Conservation (phyloP, 2,797 vertebrate species). For the Clarias fuscus region DNA sequence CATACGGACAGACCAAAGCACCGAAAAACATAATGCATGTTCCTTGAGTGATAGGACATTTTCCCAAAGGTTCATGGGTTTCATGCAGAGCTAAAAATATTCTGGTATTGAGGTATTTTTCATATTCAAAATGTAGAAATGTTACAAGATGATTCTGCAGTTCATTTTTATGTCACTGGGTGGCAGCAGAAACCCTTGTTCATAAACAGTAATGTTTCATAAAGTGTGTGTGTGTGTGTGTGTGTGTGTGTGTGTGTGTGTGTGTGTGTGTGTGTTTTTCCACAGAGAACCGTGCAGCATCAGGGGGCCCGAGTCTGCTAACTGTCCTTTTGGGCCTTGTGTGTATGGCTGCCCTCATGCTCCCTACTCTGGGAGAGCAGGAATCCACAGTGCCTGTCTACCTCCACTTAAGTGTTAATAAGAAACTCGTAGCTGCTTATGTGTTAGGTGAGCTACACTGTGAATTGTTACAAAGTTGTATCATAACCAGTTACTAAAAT, state of each 20-base stretch:
- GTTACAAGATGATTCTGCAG: background rate
- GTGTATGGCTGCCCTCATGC: constrained; percentile 95
- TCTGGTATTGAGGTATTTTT: background rate
- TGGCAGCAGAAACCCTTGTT: constrained; percentile 57
- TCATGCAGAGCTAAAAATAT: background rate
- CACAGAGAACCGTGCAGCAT: constrained; percentile 85
- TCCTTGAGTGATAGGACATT: background rate
- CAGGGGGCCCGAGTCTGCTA: constrained; percentile 93
- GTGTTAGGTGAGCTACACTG: constrained; percentile 86
- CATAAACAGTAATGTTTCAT: background rate
- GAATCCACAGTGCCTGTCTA: constrained; percentile 99
- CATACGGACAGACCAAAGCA: no score
- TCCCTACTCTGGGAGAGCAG: constrained; percentile 94
- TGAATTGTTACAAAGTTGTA: background rate
- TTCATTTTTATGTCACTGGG: constrained; percentile 56
- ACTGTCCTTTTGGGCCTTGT: constrained; percentile 93
- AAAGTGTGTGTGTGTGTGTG: constrained; percentile 19
- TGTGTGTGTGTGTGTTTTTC: constrained; percentile 30
- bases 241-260: constrained; percentile 22
- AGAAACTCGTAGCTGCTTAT: constrained; percentile 99
- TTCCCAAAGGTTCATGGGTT: background rate
- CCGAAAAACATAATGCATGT: background rate
- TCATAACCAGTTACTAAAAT: no score
- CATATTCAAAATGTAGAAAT: background rate
- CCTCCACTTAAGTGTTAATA: constrained; percentile 99